Conservation (phyloP, 1,140 invertebrate genomes). For the Magallana gigas region DNA sequence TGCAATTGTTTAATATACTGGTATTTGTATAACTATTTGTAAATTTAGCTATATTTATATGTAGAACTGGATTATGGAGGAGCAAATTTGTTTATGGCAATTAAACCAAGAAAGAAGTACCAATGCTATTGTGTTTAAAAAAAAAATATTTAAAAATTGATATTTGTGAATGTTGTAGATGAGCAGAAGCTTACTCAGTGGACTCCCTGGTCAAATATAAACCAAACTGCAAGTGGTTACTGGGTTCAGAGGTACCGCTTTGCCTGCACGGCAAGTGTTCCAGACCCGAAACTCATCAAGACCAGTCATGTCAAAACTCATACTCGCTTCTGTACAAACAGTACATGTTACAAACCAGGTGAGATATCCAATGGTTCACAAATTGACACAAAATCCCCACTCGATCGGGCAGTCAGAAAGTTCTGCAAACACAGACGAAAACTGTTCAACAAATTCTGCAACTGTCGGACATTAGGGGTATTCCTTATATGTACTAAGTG, state of each 20-base stretch:
- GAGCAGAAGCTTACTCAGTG: constrained; percentile 79
- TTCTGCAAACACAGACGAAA: constrained; percentile 70
- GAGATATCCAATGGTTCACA: constrained; percentile 61
- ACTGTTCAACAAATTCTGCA: constrained; percentile 73
- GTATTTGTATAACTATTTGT: no score
- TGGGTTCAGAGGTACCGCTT: constrained; percentile 88
- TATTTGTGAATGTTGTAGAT: constrained; percentile 60
- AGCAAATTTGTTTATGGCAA: no score
- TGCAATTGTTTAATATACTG: no score
- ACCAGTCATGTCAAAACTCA: constrained; percentile 87
- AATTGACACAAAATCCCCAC: constrained; percentile 70
- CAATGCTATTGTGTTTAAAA: no score
- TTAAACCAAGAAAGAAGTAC: no score
- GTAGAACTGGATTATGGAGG: no score
- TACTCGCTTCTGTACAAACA: constrained; percentile 85
- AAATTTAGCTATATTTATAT: no score
- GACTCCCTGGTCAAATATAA: constrained; percentile 87
- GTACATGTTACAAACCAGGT: constrained; percentile 74
- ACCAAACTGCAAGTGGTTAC: constrained; percentile 81
- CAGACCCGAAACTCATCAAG: constrained; percentile 83
- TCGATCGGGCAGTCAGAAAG: constrained; percentile 70
- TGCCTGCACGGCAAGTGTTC: constrained; percentile 87
- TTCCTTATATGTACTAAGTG: constrained; percentile 76
- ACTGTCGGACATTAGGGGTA: constrained; percentile 75
- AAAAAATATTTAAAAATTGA: no score